Conservation (phyloP, 2,888 invertebrate species). For the Drosophila imparisetae region DNA sequence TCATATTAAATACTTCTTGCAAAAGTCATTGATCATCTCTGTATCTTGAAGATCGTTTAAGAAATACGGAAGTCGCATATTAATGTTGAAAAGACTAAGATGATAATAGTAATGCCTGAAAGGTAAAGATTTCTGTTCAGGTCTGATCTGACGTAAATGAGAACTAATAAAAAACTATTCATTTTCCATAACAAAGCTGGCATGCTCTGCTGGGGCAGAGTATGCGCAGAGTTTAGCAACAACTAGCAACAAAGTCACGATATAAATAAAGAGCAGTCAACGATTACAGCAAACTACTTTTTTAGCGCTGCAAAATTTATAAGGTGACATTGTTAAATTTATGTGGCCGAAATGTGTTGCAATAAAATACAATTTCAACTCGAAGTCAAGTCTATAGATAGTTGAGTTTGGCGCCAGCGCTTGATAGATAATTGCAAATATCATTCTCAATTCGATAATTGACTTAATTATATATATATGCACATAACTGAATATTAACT, state of each 20-base stretch:
- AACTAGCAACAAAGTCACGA: slow-evolving; percentile 71
- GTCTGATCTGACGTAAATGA: not conserved
- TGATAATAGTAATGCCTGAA: not conserved
- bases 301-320: slow-evolving; percentile 68
- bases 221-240: slow-evolving; percentile 53
- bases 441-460: slow-evolving; percentile 58
- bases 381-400: not conserved
- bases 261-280: slow-evolving; percentile 72
- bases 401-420: slow-evolving; percentile 63
- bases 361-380: slow-evolving; percentile 54
- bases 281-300: slow-evolving; percentile 58
- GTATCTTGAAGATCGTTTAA: not conserved
- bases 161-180: not conserved
- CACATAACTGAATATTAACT: slow-evolving; percentile 2
- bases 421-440: slow-evolving; percentile 63
- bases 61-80: not conserved
- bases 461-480: slow-evolving; percentile 48
- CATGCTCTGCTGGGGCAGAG: not conserved
- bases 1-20: not conserved
- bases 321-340: slow-evolving; percentile 79
- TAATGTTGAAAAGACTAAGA: no score
- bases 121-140: not conserved
- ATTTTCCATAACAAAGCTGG: not conserved
- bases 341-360: slow-evolving; percentile 70
- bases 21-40: not conserved